Conservation (phyloP, 2,888 invertebrate species). For the Lissonota sp. region DNA sequence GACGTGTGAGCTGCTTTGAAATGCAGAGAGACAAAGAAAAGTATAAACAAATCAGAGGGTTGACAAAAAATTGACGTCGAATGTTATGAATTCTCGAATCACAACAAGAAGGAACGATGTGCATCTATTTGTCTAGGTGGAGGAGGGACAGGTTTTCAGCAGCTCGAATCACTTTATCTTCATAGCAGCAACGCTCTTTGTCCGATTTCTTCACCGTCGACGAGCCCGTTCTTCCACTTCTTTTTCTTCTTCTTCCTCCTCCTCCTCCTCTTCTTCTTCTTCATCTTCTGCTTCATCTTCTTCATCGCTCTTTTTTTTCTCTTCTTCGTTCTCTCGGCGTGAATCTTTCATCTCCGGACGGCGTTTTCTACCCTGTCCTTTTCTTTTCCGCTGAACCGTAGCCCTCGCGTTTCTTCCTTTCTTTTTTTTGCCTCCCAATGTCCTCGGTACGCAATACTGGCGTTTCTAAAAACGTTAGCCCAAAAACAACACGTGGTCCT, state of each 20-base stretch:
- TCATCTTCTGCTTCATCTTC: constrained; percentile 60
- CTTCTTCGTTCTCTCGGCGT: constrained; percentile 68
- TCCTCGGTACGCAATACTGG: constrained; percentile 71
- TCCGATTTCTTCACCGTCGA: constrained; percentile 59
- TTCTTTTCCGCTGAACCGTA: constrained; percentile 27
- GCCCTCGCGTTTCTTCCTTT: constrained; percentile 19
- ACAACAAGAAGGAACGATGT: constrained; percentile 76
- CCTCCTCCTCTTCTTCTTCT: constrained; percentile 57
- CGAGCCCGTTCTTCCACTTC: constrained; percentile 19
- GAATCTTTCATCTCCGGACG: constrained; percentile 78
- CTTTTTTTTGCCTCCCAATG: background rate
- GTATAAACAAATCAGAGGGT: background rate
- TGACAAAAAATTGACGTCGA: constrained; percentile 60
- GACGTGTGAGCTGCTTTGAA: too few relatives aligned
- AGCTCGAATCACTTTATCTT: constrained; percentile 73
- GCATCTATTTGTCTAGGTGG: constrained; percentile 81
- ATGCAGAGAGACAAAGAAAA: background rate
- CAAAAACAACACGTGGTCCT: constrained; percentile 78
- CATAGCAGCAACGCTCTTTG: constrained; percentile 33
- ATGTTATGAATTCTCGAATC: constrained; percentile 81
- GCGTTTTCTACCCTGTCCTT: constrained; percentile 35
- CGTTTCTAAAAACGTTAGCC: constrained; percentile 79
- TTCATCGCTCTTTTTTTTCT: constrained; percentile 57
- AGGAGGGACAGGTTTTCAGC: constrained; percentile 75
- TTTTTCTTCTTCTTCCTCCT: background rate